Evolutionary conservation across 1,140 invertebrate species (phyloP), one percentile per base, ranked within the genome.

Genomic region (Drosophila lini): DNA sequence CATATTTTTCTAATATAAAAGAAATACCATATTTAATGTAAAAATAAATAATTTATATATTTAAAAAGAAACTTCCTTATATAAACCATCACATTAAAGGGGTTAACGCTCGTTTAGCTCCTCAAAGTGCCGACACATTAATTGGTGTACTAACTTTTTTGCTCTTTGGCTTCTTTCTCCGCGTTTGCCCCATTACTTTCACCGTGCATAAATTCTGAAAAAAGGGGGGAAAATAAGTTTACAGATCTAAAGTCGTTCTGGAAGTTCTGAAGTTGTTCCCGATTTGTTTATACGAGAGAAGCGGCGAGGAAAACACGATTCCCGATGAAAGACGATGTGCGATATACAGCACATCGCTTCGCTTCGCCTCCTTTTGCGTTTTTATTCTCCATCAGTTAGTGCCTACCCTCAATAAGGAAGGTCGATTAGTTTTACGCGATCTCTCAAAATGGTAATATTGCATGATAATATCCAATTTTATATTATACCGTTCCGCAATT

Each of bases 101-200:
- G 52, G 34, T 61, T 28, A 47, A 56, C 11, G 28, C 41, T 45
- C 50, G 34, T 11, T 16, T 22, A 42, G 50, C 9, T 40, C 19
- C 36, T 57, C 41, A 68, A 48, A 82, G 70, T 79, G 50, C 64
- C 45, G 48, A 71, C 65, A 68, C 45, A 78, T 81, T 71, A 85
- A 85, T 86, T 85, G 60, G 53, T 56, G 74, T 82, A 86, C 79
- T 69, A 88, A 76, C 71, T 77, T 81, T 79, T 60, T 48, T 28
- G 22, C 57, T 48, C 70, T 56, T 62, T 55, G n/a, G n/a, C 41
- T 52, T 61, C 57, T 62, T 60, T 74, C 38, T 74, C 73, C 56
- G 56, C 22, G 47, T 40, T 52, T 73, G 52, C 62, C 44, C 74
- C 67, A 77, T 88, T 86, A 86, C 83, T 88, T 88, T 88, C 83